Evolutionary conservation across 2,888 invertebrate genomes (phyloP).

Genomic region (Helobdella robusta): DNA sequence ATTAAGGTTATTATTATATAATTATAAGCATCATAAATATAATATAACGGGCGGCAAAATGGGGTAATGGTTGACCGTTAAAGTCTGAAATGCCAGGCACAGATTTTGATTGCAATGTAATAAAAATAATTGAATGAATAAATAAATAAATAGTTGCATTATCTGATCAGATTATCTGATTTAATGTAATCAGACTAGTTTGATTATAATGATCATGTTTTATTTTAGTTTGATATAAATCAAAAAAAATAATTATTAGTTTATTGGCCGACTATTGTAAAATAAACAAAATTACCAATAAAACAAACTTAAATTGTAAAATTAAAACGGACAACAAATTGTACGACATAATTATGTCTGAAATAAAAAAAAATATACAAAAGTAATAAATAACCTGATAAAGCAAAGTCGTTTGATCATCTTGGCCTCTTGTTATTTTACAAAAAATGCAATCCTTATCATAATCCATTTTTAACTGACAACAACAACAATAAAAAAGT

Average conservation of each 20-base stretch:
- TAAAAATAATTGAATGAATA: no score
- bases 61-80: no score
- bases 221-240: background rate
- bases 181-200: no score
- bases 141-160: no score
- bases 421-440: slow-evolving; percentile 25
- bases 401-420: slow-evolving; percentile 24
- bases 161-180: no score
- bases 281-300: background rate
- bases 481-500: no score
- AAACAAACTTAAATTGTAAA: background rate
- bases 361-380: background rate
- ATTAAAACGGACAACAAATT: no score
- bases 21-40: no score
- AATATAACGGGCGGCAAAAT: no score
- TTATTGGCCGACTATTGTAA: background rate
- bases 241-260: background rate
- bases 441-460: slow-evolving; percentile 24
- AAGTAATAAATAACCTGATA: slow-evolving; percentile 23
- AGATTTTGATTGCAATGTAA: no score
- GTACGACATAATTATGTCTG: no score
- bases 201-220: background rate
- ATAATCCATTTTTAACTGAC: slow-evolving; percentile 12
- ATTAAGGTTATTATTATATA: background rate
- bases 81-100: no score